Percentiles rank a stretch among this genome's conserved stretches.
Evolutionary conservation across 1,140 invertebrate species (phyloP).

Genomic region (Colletes latitarsis): DNA sequence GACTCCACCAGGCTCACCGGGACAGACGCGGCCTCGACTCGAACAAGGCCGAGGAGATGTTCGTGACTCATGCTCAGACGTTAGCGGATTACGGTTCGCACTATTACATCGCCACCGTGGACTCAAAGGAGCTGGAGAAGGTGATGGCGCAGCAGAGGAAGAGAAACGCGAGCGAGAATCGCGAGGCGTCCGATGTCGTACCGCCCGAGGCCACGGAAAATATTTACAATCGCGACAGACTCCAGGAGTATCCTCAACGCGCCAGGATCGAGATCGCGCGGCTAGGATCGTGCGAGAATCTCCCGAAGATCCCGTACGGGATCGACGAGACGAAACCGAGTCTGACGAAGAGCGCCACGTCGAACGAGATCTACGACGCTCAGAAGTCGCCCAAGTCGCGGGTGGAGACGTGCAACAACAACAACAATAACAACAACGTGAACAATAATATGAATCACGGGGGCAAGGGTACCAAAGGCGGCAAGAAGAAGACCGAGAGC

Average conservation of each 20-base stretch:
- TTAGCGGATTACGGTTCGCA: slow-evolving; percentile 88
- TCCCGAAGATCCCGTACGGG: slow-evolving; percentile 45
- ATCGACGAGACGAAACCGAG: slow-evolving; percentile 11
- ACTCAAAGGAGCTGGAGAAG: slow-evolving; percentile 75
- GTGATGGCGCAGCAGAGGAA: slow-evolving; percentile 62
- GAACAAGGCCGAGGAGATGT: slow-evolving; percentile 87
- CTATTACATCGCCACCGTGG: slow-evolving; percentile 85
- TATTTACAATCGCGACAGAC: slow-evolving; percentile 57
- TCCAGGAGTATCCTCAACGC: slow-evolving; percentile 44
- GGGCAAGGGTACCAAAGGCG: slow-evolving; percentile 53
- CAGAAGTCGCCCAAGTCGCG: slow-evolving; percentile 34
- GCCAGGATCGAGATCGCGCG: slow-evolving; percentile 57
- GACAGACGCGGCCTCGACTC: slow-evolving; percentile 84
- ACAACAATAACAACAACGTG: slow-evolving; percentile 29
- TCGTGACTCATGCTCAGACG: slow-evolving; percentile 85
- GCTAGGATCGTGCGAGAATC: slow-evolving; percentile 54
- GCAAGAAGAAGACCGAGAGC: slow-evolving; percentile 72
- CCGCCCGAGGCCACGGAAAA: slow-evolving; percentile 54
- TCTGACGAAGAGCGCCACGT: slow-evolving; percentile 8
- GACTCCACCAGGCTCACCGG: slow-evolving; percentile 83
- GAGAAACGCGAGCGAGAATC: not conserved
- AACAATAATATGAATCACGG: slow-evolving; percentile 54
- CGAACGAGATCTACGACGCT: slow-evolving; percentile 35
- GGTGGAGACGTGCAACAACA: slow-evolving; percentile 35
- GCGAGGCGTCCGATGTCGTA: not conserved